Base-by-base conservation (phyloP, 1,140 invertebrate genomes). In the Dicyema japonicum region DNA sequence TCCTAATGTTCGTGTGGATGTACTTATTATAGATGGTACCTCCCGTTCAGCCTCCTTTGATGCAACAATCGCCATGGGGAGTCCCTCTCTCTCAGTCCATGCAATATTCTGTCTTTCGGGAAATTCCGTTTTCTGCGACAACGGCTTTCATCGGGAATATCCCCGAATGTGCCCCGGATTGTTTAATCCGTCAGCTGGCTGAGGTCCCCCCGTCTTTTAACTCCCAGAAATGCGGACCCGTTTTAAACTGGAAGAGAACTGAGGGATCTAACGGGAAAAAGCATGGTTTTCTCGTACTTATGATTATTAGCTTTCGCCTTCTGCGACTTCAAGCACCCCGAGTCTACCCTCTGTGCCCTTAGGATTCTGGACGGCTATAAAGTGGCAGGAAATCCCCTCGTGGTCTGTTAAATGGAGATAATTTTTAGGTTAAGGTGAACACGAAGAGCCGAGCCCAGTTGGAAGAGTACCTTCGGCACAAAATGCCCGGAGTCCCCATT, bases 71-170 rank as follows among this genome's bases (percentile, higher is more conserved):
- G n/a, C n/a, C n/a, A n/a, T n/a, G n/a, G n/a, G n/a, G n/a, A n/a
- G n/a, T n/a, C n/a, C n/a, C n/a, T n/a, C n/a, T n/a, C n/a, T n/a
- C n/a, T n/a, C n/a, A n/a, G n/a, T n/a, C n/a, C n/a, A n/a, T n/a
- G n/a, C n/a, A n/a, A n/a, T n/a, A n/a, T n/a, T n/a, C n/a, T n/a
- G n/a, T n/a, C n/a, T n/a, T n/a, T n/a, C n/a, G n/a, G n/a, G n/a
- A n/a, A n/a, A n/a, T n/a, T n/a, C n/a, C n/a, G 27, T 74, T 72
- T 1, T 74, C 76, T 1, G 63, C 75, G 1, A 78, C 90, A 9
- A 90, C 80, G 11, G 80, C 94, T 1, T 94, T 94, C 56, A 74
- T 90, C 24, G 82, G 85, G 14, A 94, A 92, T 51, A 94, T 97
- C 30, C 74, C 72, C 40, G 75, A 88, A 37, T 63, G 67, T 38